Conservation (phyloP, 2,888 invertebrate species). For the Cartodere bifasciata region DNA sequence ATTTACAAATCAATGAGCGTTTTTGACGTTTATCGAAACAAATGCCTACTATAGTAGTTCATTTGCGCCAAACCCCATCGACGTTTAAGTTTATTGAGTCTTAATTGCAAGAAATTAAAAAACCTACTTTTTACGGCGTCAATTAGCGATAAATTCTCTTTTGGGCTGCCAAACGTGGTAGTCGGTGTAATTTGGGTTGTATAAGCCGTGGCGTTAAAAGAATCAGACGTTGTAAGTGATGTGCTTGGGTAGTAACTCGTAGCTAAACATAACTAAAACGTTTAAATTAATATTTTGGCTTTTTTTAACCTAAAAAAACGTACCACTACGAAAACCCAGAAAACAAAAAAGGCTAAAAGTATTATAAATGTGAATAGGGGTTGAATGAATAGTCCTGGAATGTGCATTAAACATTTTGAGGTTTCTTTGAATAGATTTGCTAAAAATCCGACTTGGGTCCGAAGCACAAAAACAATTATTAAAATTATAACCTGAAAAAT, state of each 20-base stretch:
- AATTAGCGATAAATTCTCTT: conserved; percentile 17
- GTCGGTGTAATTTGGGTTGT: conserved; percentile 17
- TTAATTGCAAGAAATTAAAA: conserved; percentile 1
- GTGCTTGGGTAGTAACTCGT: conserved; percentile 58
- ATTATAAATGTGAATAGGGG: conserved; percentile 72
- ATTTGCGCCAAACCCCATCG: too few relatives aligned
- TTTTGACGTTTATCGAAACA: too few relatives aligned
- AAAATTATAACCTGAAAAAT: conserved; percentile 54
- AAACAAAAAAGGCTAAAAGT: conserved; percentile 64
- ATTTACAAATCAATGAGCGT: too few relatives aligned
- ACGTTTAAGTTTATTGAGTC: too few relatives aligned
- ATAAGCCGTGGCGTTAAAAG: conserved; percentile 15
- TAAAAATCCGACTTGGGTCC: conserved; percentile 70
- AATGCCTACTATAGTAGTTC: too few relatives aligned
- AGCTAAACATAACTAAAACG: conserved; percentile 55
- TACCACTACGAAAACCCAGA: conserved; percentile 79
- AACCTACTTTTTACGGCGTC: conserved; percentile 22
- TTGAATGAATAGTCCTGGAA: conserved; percentile 77
- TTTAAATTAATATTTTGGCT: conserved; percentile 2
- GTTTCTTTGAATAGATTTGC: conserved; percentile 82
- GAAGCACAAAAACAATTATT: conserved; percentile 60
- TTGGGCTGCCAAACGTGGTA: conserved; percentile 5
- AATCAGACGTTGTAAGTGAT: conserved; percentile 21
- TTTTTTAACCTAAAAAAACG: conserved; percentile 27
- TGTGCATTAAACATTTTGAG: conserved; percentile 69